Evolutionary conservation across 2,113 vertebrate species (phyloP).

Genomic region (Salvelinus sp.): DNA sequence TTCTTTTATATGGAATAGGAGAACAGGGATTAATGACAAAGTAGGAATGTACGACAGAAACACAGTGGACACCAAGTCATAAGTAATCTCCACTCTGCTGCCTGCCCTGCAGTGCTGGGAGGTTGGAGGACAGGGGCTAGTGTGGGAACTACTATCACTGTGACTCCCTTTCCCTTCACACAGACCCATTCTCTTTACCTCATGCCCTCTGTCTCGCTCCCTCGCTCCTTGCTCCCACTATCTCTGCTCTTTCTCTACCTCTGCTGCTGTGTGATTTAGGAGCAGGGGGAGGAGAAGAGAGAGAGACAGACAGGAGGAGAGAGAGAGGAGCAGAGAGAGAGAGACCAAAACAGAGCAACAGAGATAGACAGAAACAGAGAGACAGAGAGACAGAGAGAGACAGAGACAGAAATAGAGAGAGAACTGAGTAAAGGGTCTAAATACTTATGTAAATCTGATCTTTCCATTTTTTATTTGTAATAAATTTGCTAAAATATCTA

Average conservation of each 20-base stretch:
- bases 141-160: neutral
- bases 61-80: neutral
- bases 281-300: constrained; percentile 11
- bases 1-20: neutral
- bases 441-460: no score
- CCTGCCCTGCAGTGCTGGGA: neutral
- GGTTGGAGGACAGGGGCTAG: neutral
- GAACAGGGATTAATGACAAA: constrained; percentile 16
- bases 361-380: no score
- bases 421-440: no score
- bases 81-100: constrained; percentile 5
- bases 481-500: no score
- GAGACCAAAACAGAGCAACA: neutral
- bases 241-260: constrained; percentile 16
- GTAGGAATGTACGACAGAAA: neutral
- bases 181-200: constrained; percentile 2
- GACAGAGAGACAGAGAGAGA: neutral
- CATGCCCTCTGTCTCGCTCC: constrained; percentile 5
- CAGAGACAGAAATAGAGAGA: neutral
- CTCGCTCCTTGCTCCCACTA: neutral
- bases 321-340: neutral
- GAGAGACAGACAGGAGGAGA: constrained; percentile 8
- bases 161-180: neutral
- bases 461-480: no score
- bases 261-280: constrained; percentile 24